Conservation (phyloP, 2,888 invertebrate species). For the Epinotia ramella region DNA sequence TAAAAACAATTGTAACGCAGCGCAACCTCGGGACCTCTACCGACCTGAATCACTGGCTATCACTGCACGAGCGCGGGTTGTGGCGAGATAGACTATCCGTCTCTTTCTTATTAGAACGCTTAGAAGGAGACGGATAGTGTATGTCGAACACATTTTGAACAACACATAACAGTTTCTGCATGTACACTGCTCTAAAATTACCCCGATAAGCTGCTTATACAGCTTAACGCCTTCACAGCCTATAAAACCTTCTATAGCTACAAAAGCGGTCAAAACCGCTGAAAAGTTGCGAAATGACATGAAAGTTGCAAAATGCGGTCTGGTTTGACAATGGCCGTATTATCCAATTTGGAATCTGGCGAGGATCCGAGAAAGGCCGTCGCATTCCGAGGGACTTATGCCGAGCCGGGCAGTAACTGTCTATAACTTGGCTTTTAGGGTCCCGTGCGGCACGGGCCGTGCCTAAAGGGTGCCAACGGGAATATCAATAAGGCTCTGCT, state of each 20-base stretch:
- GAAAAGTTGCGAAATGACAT: constrained; percentile 33
- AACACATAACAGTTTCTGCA: background rate
- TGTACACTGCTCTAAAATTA: background rate
- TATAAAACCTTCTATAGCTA: constrained; percentile 7
- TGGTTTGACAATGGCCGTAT: constrained; percentile 43
- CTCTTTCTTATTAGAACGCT: no score
- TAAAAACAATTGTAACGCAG: background rate
- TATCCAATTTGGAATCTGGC: constrained; percentile 35
- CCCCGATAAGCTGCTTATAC: background rate
- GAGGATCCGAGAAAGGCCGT: constrained; percentile 34
- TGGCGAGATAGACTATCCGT: no score
- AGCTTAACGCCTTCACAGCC: constrained; percentile 11
- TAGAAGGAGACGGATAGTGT: no score
- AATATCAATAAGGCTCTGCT: no score
- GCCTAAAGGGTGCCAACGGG: background rate
- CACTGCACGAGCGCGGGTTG: no score
- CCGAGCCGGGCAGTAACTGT: background rate
- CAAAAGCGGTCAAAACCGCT: constrained; percentile 13
- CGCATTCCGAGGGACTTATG: constrained; percentile 27
- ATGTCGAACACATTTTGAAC: no score
- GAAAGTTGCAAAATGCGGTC: constrained; percentile 35
- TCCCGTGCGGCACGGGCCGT: no score
- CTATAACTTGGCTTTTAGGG: background rate
- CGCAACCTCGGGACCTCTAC: background rate
- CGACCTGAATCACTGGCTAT: no score